A percentile compares a stretch with the other conserved stretches of the same genome.
Conservation (phyloP, 2,888 invertebrate genomes). For the Prionchulus punctatus region DNA sequence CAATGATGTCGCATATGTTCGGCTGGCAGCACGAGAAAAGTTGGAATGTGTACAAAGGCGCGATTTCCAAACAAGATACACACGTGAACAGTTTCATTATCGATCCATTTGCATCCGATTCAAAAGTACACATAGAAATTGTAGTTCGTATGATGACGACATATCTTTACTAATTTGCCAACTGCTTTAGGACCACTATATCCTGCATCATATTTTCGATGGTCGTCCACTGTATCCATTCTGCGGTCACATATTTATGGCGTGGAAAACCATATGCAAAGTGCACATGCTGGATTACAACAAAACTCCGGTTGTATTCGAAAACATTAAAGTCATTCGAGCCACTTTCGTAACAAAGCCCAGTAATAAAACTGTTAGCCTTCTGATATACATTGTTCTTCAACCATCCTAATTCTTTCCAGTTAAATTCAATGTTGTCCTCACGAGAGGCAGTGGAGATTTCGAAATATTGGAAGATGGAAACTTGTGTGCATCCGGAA, state of each 20-base stretch:
- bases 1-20: slow-evolving; percentile 61
- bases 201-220: slow-evolving; percentile 55
- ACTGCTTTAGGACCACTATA: slow-evolving; percentile 21
- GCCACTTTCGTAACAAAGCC: slow-evolving; percentile 81
- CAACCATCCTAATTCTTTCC: too few species aligned
- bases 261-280: slow-evolving; percentile 39
- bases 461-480: slow-evolving; percentile 30
- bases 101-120: not conserved
- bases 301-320: slow-evolving; percentile 62
- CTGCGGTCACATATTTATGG: slow-evolving; percentile 59
- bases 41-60: slow-evolving; percentile 64
- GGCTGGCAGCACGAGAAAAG: slow-evolving; percentile 71
- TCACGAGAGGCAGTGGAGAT: slow-evolving; percentile 27
- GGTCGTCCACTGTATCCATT: slow-evolving; percentile 77
- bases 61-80: not conserved
- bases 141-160: too few species aligned
- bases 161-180: too few species aligned
- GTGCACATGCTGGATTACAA: slow-evolving; percentile 26
- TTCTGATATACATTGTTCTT: not conserved
- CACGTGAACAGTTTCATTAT: not conserved
- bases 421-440: slow-evolving; percentile 3
- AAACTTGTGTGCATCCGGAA: slow-evolving; percentile 26
- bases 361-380: slow-evolving; percentile 38
- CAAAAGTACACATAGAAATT: not conserved
- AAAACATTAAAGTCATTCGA: slow-evolving; percentile 69